Evolutionary conservation across 2,113 vertebrate species (phyloP).

Genomic region (Oreochromis tanganicae): DNA sequence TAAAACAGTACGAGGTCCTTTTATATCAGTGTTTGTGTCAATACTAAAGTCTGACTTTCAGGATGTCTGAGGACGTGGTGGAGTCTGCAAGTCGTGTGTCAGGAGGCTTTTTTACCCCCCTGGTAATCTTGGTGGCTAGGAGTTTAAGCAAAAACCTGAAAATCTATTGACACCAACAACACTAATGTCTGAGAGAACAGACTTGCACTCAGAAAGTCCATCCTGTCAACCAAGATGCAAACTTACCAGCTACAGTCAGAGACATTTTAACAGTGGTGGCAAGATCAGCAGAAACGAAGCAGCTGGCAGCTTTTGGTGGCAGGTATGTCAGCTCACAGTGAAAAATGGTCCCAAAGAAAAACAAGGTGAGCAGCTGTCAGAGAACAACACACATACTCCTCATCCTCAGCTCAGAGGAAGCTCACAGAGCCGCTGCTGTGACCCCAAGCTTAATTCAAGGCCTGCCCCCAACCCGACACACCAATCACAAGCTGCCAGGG

Average conservation of each 20-base stretch:
- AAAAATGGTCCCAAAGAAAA: conserved; percentile 2
- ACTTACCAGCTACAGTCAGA: conserved; percentile 58
- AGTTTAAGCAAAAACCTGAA: background rate
- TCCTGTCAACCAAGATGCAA: background rate
- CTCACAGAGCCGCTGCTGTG: background rate
- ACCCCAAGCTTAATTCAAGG: background rate
- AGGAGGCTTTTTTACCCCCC: background rate
- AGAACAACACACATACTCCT: conserved; percentile 20
- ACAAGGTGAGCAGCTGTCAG: background rate
- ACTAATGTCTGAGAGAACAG: background rate
- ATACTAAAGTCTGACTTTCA: background rate
- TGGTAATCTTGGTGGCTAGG: background rate
- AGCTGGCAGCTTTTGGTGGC: background rate
- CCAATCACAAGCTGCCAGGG: background rate
- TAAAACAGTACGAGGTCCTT: background rate
- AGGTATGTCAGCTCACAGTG: background rate
- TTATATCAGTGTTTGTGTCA: too few relatives aligned
- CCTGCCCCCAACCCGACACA: conserved; percentile 8
- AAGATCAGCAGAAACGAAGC: background rate
- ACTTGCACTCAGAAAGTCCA: background rate
- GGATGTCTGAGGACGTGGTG: background rate
- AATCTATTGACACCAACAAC: background rate
- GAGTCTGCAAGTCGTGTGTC: background rate
- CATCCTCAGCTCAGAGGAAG: conserved; percentile 36
- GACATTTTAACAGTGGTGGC: conserved; percentile 16